These are phyloP conservation scores for Laterallus jamaicensis DNA, from an alignment of 2,113 vertebrate genomes.

Conservation along the genomic window DNA sequence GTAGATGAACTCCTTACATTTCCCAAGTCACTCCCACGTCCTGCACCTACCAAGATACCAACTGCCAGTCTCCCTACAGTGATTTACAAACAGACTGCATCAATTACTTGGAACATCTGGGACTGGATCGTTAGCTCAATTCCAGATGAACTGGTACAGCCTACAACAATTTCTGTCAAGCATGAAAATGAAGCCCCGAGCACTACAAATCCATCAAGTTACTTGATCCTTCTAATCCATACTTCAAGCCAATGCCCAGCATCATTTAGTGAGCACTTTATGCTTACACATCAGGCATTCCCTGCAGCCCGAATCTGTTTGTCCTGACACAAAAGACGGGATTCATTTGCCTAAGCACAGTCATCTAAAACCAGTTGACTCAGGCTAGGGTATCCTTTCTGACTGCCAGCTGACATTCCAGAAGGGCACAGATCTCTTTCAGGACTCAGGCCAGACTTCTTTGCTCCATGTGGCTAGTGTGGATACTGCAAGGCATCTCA, in stretches of 20 bases:
- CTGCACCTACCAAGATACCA: rapidly evolving
- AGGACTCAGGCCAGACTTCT: rapidly evolving
- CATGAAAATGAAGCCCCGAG: not conserved
- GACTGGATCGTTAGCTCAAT: not conserved
- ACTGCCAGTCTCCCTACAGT: not conserved
- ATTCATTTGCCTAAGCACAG: not conserved
- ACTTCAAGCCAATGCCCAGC: not conserved
- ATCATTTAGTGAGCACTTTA: not conserved
- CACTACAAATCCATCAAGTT: not conserved
- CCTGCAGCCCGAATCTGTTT: not conserved
- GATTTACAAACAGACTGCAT: not conserved
- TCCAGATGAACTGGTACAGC: not conserved
- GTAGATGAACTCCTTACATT: not conserved
- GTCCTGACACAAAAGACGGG: not conserved
- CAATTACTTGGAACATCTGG: not conserved
- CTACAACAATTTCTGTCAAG: not conserved
- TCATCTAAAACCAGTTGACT: slow-evolving; percentile 1
- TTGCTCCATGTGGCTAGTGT: rapidly evolving
- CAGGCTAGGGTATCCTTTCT: not conserved
- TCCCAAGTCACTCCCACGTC: not conserved
- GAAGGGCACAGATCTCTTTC: not conserved
- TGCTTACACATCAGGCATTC: not conserved
- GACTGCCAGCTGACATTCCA: not conserved
- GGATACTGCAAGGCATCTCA: not conserved
- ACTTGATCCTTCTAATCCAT: slow-evolving; percentile 34